Percentiles rank a stretch among this genome's conserved stretches.
These are phyloP conservation scores for Campylomormyrus numenius DNA, from an alignment of 2,113 vertebrate genomes.

Conservation along the genomic window DNA sequence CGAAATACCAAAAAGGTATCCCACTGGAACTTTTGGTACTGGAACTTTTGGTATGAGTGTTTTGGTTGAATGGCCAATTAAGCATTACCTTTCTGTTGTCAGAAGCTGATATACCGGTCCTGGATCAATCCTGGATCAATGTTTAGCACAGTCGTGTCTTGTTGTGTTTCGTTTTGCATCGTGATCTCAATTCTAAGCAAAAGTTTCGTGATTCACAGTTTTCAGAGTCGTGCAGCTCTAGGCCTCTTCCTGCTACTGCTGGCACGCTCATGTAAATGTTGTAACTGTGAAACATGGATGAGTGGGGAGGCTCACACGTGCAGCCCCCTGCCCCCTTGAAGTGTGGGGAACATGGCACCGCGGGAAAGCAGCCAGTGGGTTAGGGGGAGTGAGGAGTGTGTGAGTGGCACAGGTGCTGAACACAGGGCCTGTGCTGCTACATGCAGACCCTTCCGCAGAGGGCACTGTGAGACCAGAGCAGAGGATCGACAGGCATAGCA, in stretches of 20 bases:
- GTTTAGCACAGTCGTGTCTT: too few relatives aligned
- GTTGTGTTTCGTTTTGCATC: too few relatives aligned
- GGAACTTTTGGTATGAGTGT: too few relatives aligned
- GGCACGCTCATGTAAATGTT: neutral
- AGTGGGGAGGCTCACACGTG: neutral
- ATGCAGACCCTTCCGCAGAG: neutral
- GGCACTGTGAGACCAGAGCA: neutral
- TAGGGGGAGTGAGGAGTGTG: neutral
- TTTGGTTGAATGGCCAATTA: too few relatives aligned
- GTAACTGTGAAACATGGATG: neutral
- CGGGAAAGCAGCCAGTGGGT: neutral
- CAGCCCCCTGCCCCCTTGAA: neutral
- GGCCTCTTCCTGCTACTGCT: neutral
- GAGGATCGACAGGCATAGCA: neutral
- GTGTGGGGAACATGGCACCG: neutral
- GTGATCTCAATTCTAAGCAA: too few relatives aligned
- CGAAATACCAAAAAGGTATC: too few relatives aligned
- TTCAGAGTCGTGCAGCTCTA: too few relatives aligned
- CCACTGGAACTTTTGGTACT: too few relatives aligned
- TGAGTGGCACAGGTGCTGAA: neutral
- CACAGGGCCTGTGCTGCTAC: neutral
- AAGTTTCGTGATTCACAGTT: too few relatives aligned
- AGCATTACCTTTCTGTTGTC: too few relatives aligned
- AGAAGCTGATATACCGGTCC: too few relatives aligned
- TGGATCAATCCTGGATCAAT: too few relatives aligned